Percentiles rank a stretch among this genome's conserved stretches.
These are phyloP conservation scores for Psephotus haematonotus DNA, from an alignment of 2,113 vertebrate species.

Conservation along the genomic window DNA sequence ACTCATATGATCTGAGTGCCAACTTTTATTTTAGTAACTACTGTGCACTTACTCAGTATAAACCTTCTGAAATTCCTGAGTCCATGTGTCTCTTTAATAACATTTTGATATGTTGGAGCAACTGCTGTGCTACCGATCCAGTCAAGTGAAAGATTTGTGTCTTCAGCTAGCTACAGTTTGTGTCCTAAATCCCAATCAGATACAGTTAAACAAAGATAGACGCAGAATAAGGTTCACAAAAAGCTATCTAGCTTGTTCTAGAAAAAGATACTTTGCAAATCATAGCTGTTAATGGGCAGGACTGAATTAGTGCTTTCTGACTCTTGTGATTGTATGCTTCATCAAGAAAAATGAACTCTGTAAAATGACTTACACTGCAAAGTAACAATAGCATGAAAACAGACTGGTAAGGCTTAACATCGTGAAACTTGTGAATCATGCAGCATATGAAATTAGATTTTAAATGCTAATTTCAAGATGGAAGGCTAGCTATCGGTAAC, in stretches of 20 bases:
- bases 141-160: conserved; percentile 47
- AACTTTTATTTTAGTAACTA: conserved; percentile 22
- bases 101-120: conserved; percentile 67
- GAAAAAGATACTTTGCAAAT: not conserved
- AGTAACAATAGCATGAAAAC: not conserved
- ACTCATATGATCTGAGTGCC: not conserved
- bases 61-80: not conserved
- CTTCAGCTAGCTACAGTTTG: not conserved
- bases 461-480: not conserved
- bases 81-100: conserved; percentile 43
- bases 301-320: not conserved
- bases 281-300: not conserved
- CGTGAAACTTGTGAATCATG: not conserved
- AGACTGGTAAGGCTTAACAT: not conserved
- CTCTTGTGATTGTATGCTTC: not conserved
- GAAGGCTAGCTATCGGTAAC: not conserved
- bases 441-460: not conserved
- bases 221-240: not conserved
- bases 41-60: conserved; percentile 18
- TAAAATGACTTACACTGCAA: not conserved
- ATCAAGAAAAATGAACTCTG: rapidly evolving
- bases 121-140: conserved; percentile 41
- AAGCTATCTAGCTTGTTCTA: not conserved
- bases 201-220: not conserved
- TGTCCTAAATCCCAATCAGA: not conserved